Percentiles rank a stretch among this genome's conserved stretches.
Evolutionary conservation across 2,888 invertebrate species (phyloP).

Genomic region (Chalcis sispes): DNA sequence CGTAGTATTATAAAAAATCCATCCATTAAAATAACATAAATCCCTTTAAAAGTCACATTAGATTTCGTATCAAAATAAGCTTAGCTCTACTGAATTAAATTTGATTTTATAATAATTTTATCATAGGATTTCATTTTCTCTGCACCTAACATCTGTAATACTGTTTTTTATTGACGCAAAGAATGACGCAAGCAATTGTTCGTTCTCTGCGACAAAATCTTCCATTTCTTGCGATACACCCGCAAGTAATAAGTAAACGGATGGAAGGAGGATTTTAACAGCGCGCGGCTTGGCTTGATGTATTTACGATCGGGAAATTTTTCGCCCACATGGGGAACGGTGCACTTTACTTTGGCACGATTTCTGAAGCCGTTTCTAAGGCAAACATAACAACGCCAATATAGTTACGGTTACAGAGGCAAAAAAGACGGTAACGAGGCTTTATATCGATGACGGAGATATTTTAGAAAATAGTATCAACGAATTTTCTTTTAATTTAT

Average conservation of each 20-base stretch:
- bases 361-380: constrained; percentile 27
- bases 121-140: too few species aligned
- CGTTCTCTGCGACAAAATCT: neutral
- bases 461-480: too few species aligned
- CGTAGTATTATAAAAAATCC: too few species aligned
- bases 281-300: constrained; percentile 28
- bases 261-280: constrained; percentile 7
- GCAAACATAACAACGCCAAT: constrained; percentile 45
- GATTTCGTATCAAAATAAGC: too few species aligned
- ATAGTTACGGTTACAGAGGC: constrained; percentile 40
- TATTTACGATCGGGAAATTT: constrained; percentile 46
- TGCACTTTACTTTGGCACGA: constrained; percentile 56
- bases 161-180: constrained; percentile 36
- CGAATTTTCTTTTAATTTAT: too few species aligned
- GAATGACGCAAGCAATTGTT: constrained; percentile 33
- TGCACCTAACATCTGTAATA: too few species aligned
- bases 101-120: too few species aligned
- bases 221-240: constrained; percentile 28
- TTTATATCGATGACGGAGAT: neutral
- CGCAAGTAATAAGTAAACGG: constrained; percentile 47
- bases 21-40: too few species aligned
- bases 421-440: constrained; percentile 25
- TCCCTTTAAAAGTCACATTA: too few species aligned
- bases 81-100: too few species aligned
- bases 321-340: neutral